Conservation (phyloP, 35 echinoderm and acorn worm genomes). For the Diadema setosum region DNA sequence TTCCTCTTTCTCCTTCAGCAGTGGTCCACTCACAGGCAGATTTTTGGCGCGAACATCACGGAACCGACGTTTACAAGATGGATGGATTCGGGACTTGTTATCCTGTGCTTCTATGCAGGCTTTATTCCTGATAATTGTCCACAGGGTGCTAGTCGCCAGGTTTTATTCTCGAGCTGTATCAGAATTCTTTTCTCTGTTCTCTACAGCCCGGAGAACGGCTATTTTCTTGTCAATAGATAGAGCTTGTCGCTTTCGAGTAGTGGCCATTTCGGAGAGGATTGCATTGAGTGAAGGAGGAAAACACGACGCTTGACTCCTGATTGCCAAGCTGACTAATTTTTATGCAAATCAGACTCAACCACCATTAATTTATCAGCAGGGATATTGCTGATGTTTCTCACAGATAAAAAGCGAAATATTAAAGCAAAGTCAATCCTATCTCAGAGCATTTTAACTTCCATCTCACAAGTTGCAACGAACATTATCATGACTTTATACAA, state of each 20-base stretch:
- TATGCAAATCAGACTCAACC: neutral
- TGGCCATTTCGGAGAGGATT: neutral
- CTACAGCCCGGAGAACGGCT: neutral
- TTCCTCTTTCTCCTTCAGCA: neutral
- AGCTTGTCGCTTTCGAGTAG: neutral
- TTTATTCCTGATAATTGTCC: neutral
- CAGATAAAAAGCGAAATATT: neutral
- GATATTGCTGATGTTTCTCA: neutral
- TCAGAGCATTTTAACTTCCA: neutral
- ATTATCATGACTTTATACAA: neutral
- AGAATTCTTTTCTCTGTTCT: neutral
- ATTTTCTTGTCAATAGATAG: neutral
- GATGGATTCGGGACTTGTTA: neutral
- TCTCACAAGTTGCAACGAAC: neutral
- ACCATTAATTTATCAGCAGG: neutral
- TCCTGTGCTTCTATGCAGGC: neutral
- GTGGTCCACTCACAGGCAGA: neutral
- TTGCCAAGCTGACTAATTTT: neutral
- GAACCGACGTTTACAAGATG: neutral
- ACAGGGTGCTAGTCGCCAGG: neutral
- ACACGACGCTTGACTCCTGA: neutral
- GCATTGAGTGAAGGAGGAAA: neutral
- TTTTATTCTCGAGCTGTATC: neutral
- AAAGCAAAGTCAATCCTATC: neutral
- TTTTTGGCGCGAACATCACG: neutral